Evolutionary conservation across 2,113 vertebrate genomes (phyloP), one percentile per base, ranked within the genome.

Genomic region (Cyanocitta stelleri): DNA sequence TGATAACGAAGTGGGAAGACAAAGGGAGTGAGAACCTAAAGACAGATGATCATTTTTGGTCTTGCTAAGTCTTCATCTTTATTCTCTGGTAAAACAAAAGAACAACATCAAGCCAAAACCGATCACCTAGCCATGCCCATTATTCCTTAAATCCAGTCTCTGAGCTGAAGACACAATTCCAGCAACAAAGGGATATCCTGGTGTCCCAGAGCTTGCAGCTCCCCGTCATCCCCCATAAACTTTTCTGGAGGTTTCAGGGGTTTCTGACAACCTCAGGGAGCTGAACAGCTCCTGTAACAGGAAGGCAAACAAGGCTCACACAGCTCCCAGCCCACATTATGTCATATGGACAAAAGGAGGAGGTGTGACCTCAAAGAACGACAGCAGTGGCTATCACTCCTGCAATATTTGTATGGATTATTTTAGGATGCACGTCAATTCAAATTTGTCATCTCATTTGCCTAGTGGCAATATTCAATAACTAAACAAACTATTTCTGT

Each of bases 401-500:
- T 32, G 1, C 68, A 85, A 10, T 41, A 89, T 72, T 87, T 78
- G 69, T 41, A 29, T 39, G 67, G 71, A 72, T 92, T 83, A 59
- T 51, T 81, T 89, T 22, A 39, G 48, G 52, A 81, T 81, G 37
- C 58, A 85, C 22, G 20, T 78, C 78, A 93, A 79, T 82, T 79
- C 87, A 94, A 93, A 94, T 94, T 61, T 52, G 35, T 32, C 43
- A 75, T 35, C 69, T 61, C 37, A 82, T 94, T 95, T 96, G 66
- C 66, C 49, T 83, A 85, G 63, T 23, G 29, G 24, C 51, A 56
- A 21, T 49, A 82, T 78, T 85, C 41, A 71, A 49, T 91, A 90
- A 91, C 87, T 52, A 72, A 89, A 67, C 24, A 81, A 69, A 76
- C 5, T n/a, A 39, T 59, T 83, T 87, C 52, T 92, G 55, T 37